Percentiles rank a stretch among this genome's conserved stretches.
Conservation (phyloP, 2,888 invertebrate species). For the Cephalotes varians region DNA sequence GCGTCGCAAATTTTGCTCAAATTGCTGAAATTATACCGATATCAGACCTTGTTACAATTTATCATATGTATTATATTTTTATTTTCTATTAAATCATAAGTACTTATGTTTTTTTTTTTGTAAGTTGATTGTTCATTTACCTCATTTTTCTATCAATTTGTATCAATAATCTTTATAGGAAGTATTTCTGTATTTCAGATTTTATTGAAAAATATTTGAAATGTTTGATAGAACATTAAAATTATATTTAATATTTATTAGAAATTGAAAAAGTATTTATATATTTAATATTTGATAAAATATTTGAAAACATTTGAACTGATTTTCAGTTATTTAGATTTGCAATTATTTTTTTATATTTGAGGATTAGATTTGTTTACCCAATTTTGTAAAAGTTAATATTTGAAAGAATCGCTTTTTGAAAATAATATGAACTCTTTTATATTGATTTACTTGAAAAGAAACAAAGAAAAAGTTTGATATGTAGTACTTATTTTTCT, state of each 20-base stretch:
- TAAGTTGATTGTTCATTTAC: background rate
- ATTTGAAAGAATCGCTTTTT: background rate
- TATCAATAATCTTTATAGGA: background rate
- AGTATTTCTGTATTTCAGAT: too few species aligned
- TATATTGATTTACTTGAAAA: background rate
- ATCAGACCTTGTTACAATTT: too few species aligned
- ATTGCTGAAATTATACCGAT: too few species aligned
- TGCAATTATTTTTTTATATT: background rate
- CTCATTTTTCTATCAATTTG: background rate
- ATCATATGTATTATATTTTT: too few species aligned
- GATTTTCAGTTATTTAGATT: too few species aligned
- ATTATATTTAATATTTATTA: background rate
- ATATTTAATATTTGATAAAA: background rate
- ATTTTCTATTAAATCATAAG: too few species aligned
- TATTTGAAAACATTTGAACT: background rate
- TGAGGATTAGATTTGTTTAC: background rate
- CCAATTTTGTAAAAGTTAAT: background rate
- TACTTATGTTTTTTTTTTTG: background rate
- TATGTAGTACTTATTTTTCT: background rate
- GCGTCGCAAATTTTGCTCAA: background rate
- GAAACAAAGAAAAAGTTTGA: background rate
- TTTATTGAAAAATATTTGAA: background rate
- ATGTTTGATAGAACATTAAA: background rate
- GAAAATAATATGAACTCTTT: background rate
- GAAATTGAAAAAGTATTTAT: background rate